These are phyloP conservation scores for Zaprionus capensis DNA, from an alignment of 1,140 invertebrate species.

Conservation along the genomic window DNA sequence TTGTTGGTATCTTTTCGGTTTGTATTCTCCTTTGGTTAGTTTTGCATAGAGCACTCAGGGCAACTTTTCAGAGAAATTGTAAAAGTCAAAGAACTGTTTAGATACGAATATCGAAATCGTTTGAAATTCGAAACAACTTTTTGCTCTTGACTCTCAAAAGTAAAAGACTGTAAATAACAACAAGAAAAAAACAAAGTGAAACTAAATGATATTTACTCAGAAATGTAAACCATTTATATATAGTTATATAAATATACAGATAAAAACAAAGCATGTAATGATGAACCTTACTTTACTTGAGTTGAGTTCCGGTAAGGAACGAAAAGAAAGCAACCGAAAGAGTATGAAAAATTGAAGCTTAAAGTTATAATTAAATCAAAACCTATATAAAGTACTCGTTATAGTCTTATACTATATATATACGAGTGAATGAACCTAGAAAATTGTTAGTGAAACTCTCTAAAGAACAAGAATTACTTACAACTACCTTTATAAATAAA, in stretches of 20 bases:
- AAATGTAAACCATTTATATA: constrained; percentile 60
- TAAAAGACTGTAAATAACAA: constrained; percentile 80
- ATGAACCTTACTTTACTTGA: constrained; percentile 69
- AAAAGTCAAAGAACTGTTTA: constrained; percentile 50
- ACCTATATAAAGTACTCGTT: constrained; percentile 66
- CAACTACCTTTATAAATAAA: constrained; percentile 37
- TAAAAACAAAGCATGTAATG: constrained; percentile 20
- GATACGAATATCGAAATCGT: constrained; percentile 36
- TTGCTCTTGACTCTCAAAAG: constrained; percentile 82
- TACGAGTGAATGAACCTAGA: constrained; percentile 37
- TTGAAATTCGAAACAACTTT: constrained; percentile 68
- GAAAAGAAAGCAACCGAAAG: constrained; percentile 26
- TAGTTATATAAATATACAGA: constrained; percentile 35
- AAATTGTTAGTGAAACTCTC: constrained; percentile 54
- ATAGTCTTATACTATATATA: constrained; percentile 41
- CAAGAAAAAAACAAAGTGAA: constrained; percentile 53
- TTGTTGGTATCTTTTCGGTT: constrained; percentile 37
- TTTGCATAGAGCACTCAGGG: constrained; percentile 79
- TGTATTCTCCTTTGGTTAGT: constrained; percentile 29
- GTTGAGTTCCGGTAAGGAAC: constrained; percentile 18
- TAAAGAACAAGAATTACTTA: constrained; percentile 28
- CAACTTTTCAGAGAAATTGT: constrained; percentile 61
- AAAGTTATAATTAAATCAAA: constrained; percentile 78
- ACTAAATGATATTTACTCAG: constrained; percentile 62
- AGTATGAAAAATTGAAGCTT: constrained; percentile 53